phyloP scores from a whole-genome alignment of 2,113 vertebrate species.

The Mola mola region DNA sequence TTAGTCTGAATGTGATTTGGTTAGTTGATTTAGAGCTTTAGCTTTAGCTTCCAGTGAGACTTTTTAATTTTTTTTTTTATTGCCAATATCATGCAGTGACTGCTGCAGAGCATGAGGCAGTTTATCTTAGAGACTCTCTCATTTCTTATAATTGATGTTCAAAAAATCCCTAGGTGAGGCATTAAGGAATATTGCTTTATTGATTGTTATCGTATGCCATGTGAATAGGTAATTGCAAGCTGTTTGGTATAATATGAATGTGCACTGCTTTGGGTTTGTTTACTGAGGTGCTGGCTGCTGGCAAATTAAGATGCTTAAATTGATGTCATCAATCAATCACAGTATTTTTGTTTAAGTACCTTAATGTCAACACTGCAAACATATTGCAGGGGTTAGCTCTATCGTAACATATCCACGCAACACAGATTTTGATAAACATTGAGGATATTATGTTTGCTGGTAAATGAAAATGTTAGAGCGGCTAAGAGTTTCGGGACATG shows the following conservation, averaged over 20 bases:
- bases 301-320: slow-evolving; percentile 28
- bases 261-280: slow-evolving; percentile 44
- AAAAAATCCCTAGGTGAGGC: slow-evolving; percentile 55
- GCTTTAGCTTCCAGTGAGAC: slow-evolving; percentile 14
- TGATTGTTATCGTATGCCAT: slow-evolving; percentile 69
- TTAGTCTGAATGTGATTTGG: slow-evolving; percentile 7
- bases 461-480: too few species aligned
- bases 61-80: slow-evolving; percentile 8
- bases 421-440: too few species aligned
- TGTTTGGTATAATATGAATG: slow-evolving; percentile 56
- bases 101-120: slow-evolving; percentile 26
- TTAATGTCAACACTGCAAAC: too few species aligned
- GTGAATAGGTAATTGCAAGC: slow-evolving; percentile 60
- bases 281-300: slow-evolving; percentile 25
- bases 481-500: too few species aligned
- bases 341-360: too few species aligned
- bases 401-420: too few species aligned
- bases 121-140: slow-evolving; percentile 43
- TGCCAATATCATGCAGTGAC: slow-evolving; percentile 5
- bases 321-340: slow-evolving; percentile 35
- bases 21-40: slow-evolving; percentile 22
- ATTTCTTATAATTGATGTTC: slow-evolving; percentile 69
- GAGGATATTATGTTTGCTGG: too few species aligned
- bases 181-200: slow-evolving; percentile 70
- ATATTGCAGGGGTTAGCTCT: too few species aligned